Conservation (phyloP, 2,888 invertebrate genomes). For the Ophraella communa region DNA sequence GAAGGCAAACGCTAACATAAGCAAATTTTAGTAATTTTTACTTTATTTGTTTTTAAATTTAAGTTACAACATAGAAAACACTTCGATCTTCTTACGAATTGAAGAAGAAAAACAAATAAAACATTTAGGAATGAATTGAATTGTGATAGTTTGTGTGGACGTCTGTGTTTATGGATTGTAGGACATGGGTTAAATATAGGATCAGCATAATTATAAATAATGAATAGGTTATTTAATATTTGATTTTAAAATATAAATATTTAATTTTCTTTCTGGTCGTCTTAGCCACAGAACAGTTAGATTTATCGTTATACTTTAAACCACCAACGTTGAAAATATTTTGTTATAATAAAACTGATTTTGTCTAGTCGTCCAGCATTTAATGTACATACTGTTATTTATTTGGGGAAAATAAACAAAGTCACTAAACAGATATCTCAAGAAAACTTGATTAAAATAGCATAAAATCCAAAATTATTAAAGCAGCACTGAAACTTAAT, state of each 20-base stretch:
- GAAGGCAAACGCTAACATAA: conserved; percentile 24
- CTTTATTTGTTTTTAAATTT: not conserved
- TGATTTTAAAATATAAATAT: not conserved
- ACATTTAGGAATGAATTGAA: conserved; percentile 25
- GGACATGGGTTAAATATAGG: not conserved
- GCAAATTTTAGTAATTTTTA: conserved; percentile 7
- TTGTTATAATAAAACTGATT: too few relatives aligned
- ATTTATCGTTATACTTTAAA: too few relatives aligned
- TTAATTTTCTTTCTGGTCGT: not conserved
- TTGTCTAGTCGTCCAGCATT: too few relatives aligned
- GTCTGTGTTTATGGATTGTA: conserved; percentile 8
- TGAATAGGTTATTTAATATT: not conserved
- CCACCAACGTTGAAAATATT: too few relatives aligned
- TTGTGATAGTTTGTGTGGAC: conserved; percentile 7
- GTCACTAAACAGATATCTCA: too few relatives aligned
- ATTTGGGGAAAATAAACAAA: too few relatives aligned
- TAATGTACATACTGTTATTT: too few relatives aligned
- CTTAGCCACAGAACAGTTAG: not conserved
- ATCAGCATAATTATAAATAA: not conserved
- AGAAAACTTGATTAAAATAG: too few relatives aligned
- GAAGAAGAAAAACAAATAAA: not conserved
- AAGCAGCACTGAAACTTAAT: too few relatives aligned
- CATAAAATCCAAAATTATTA: too few relatives aligned
- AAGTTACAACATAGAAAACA: not conserved
- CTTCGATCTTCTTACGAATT: not conserved